Base-by-base conservation (phyloP, 1,140 invertebrate genomes). In the Euborellia annulipes region DNA sequence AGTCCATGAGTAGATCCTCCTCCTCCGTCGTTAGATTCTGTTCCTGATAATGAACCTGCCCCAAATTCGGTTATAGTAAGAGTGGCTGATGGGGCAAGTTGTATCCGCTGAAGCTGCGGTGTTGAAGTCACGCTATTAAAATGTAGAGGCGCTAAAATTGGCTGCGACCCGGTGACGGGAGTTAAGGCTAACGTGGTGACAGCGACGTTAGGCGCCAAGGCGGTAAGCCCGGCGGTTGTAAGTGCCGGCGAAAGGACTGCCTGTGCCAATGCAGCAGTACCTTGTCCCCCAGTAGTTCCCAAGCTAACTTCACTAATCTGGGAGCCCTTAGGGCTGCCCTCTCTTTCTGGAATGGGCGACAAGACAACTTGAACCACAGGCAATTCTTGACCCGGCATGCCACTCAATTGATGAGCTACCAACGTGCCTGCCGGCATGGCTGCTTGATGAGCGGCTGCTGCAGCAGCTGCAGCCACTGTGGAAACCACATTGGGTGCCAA, bases 331-430 rank as follows among this genome's bases (percentile, higher is more conserved):
- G 51, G 49, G 43, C 52, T 51, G 30, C 76, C 73, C 50, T 86
- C 82, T 52, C 73, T 62, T 62, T 79, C 82, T 61, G 82, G 69
- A 46, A 86, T 87, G 1, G 82, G 81, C 2, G 82, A 84, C 17
- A 86, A 61, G 2, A 85, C 74, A 14, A 85, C 81, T 54, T 82
- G 78, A 20, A 53, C 37, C 21, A 37, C 43, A 17, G 38, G 41
- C 6, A 43, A 19, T 21, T 44, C 39, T 14, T 36, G 19, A 49
- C 41, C 34, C 41, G 42, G 44, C 16, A 13, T 38, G 21, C 17
- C 20, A 17, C 21, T 16, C 34, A 32, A 1, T 18, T 23, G 14
- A 38, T 27, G 23, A 11, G 23, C 11, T 27, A 27, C 23, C 11
- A 27, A 27, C 4, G 23, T 27, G 53, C 50, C 55, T 57, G 45